These are phyloP conservation scores for Conus betulinus DNA, from an alignment of 1,140 invertebrate species.

Conservation along the genomic window DNA sequence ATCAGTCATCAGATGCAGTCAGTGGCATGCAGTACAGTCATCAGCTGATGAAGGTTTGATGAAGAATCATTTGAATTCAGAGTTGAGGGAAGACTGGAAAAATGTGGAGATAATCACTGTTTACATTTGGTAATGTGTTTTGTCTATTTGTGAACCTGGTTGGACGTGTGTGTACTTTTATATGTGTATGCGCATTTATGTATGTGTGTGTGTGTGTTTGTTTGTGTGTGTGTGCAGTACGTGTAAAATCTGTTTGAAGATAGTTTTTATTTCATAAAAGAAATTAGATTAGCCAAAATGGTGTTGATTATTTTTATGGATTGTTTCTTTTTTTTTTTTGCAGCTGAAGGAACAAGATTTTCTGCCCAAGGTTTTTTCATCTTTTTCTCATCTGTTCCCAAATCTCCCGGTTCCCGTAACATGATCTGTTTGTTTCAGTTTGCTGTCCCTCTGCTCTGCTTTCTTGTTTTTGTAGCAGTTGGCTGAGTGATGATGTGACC, in stretches of 20 bases:
- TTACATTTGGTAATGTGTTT: no score
- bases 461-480: background rate
- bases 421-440: background rate
- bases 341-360: slow-evolving; percentile 29
- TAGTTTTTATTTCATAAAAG: background rate
- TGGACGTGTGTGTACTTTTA: background rate
- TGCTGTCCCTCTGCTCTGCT: background rate
- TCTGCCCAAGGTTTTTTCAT: background rate
- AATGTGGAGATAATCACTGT: no score
- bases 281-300: no score
- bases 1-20: no score
- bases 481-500: no score
- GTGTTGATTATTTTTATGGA: background rate
- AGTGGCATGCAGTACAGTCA: no score
- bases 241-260: background rate
- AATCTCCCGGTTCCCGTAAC: background rate
- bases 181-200: background rate
- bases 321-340: background rate
- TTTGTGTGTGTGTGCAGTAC: background rate
- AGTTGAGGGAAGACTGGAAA: no score
- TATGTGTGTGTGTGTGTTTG: no score
- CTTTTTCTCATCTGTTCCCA: background rate
- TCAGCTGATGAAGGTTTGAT: no score
- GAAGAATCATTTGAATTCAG: no score
- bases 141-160: background rate